These are phyloP conservation scores for Lethrus apterus DNA, from an alignment of 1,140 invertebrate species.

Conservation along the genomic window DNA sequence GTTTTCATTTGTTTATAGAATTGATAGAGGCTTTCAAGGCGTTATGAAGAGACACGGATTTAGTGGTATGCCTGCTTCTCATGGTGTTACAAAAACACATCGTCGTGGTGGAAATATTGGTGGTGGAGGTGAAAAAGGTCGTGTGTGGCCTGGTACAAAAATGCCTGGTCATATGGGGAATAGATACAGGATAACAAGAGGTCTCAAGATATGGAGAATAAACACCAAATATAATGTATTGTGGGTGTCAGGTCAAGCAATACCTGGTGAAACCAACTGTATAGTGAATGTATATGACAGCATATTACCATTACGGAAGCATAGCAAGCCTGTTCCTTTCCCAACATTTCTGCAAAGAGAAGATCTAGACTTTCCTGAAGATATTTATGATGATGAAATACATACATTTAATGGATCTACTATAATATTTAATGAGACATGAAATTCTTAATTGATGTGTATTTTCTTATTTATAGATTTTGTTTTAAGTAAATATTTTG, in stretches of 20 bases:
- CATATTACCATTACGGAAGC: conserved; percentile 53
- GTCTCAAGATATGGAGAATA: conserved; percentile 79
- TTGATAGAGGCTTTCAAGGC: conserved; percentile 95
- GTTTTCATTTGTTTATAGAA: conserved; percentile 46
- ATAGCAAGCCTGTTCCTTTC: conserved; percentile 60
- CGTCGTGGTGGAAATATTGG: conserved; percentile 86
- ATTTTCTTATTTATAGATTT: neutral
- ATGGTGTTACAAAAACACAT: conserved; percentile 94
- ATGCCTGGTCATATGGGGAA: conserved; percentile 97
- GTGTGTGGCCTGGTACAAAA: conserved; percentile 92
- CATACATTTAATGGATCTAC: conserved; percentile 63
- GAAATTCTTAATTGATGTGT: neutral
- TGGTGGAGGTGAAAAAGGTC: conserved; percentile 69
- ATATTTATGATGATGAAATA: conserved; percentile 63
- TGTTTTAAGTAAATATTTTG: neutral
- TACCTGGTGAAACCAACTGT: conserved; percentile 76
- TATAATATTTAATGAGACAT: conserved; percentile 54
- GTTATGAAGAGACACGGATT: conserved; percentile 96
- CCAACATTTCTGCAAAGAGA: conserved; percentile 67
- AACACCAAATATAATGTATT: conserved; percentile 92
- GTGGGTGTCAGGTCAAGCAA: conserved; percentile 71
- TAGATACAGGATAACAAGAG: conserved; percentile 60
- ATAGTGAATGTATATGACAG: conserved; percentile 80
- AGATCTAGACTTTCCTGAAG: conserved; percentile 53
- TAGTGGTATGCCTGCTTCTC: conserved; percentile 84